phyloP scores from a whole-genome alignment of 2,113 vertebrate species.

The Gymnogyps californianus region DNA sequence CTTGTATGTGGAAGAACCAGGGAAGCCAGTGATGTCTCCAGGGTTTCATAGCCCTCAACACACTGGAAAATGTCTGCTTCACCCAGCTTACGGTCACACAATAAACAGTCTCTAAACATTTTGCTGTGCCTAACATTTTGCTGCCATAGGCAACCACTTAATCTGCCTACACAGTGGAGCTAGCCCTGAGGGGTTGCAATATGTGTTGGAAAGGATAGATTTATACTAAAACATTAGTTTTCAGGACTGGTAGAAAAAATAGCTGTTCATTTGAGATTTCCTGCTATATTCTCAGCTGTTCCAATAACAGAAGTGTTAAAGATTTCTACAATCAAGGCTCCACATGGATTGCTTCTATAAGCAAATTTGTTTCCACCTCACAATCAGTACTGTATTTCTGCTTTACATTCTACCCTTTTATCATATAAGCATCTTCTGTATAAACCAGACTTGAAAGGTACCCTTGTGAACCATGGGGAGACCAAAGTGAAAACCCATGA shows the following conservation, averaged over 20 bases:
- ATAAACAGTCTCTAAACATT: slow-evolving; percentile 36
- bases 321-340: slow-evolving; percentile 34
- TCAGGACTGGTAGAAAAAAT: slow-evolving; percentile 8
- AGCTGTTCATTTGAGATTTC: slow-evolving; percentile 59
- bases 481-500: slow-evolving; percentile 68
- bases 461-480: slow-evolving; percentile 67
- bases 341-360: slow-evolving; percentile 7
- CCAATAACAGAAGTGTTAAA: slow-evolving; percentile 52
- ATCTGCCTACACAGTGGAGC: slow-evolving; percentile 38
- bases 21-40: neutral
- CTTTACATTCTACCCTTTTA: slow-evolving; percentile 39
- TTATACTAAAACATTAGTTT: slow-evolving; percentile 52
- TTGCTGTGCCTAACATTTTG: slow-evolving; percentile 30
- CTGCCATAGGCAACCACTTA: slow-evolving; percentile 55
- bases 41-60: neutral
- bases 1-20: neutral
- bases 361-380: slow-evolving; percentile 48
- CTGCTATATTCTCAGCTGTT: slow-evolving; percentile 34
- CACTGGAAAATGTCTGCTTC: slow-evolving; percentile 17
- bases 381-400: slow-evolving; percentile 29
- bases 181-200: slow-evolving; percentile 51
- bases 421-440: slow-evolving; percentile 62
- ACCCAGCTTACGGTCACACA: neutral
- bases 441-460: slow-evolving; percentile 63
- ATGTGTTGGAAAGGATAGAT: slow-evolving; percentile 43